These are phyloP conservation scores for Chrysolina haemoptera DNA, from an alignment of 2,888 invertebrate species.

Conservation along the genomic window DNA sequence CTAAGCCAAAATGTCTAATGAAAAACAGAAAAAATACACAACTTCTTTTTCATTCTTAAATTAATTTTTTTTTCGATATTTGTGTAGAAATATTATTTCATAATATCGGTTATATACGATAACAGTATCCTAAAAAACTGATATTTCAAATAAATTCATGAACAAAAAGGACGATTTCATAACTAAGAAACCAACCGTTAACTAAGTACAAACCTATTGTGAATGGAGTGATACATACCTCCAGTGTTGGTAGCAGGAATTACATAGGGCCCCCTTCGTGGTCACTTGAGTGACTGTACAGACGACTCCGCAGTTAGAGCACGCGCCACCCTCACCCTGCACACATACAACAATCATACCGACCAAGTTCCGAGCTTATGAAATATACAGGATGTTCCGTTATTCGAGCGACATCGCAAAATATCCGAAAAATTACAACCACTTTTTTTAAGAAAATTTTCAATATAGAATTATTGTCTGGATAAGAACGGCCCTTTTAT, in stretches of 20 bases:
- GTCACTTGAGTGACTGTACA: constrained; percentile 83
- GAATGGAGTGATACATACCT: constrained; percentile 74
- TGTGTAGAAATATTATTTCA: too few relatives aligned
- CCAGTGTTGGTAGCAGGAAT: constrained; percentile 89
- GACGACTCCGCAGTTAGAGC: constrained; percentile 79
- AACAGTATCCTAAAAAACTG: too few relatives aligned
- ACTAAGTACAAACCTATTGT: not conserved
- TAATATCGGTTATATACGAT: too few relatives aligned
- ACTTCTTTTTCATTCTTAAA: too few relatives aligned
- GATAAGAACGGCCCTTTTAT: too few relatives aligned
- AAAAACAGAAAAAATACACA: too few relatives aligned
- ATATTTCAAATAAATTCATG: not conserved
- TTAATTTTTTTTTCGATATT: too few relatives aligned
- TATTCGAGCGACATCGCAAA: constrained; percentile 8
- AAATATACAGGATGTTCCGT: constrained; percentile 26
- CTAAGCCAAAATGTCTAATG: too few relatives aligned
- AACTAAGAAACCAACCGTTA: constrained; percentile 12
- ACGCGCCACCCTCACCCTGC: constrained; percentile 71
- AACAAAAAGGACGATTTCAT: not conserved
- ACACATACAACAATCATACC: constrained; percentile 67
- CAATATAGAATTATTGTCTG: not conserved
- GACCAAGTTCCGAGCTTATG: constrained; percentile 52
- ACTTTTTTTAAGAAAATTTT: not conserved
- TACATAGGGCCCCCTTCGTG: constrained; percentile 85
- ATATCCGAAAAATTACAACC: constrained; percentile 3